A percentile compares a stretch with the other conserved stretches of the same genome.
Evolutionary conservation across 1,140 invertebrate genomes (phyloP).

Genomic region (Aphis gossypii): DNA sequence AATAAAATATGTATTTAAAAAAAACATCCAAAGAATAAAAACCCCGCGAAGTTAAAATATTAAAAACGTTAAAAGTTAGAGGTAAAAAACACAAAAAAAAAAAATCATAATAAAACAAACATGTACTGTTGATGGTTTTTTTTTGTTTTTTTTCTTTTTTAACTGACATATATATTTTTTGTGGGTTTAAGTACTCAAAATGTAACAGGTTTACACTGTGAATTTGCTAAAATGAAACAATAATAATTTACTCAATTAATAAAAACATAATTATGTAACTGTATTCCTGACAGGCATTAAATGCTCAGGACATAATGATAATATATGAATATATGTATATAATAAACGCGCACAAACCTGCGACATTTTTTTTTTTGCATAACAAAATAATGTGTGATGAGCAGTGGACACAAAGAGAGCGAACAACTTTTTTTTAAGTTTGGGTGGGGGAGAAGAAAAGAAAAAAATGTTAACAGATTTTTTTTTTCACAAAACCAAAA

Average conservation of each 20-base stretch:
- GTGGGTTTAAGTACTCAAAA: conserved; percentile 56
- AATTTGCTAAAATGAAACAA: conserved; percentile 57
- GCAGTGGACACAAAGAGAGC: conserved; percentile 56
- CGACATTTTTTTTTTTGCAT: conserved; percentile 30
- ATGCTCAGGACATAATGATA: conserved; percentile 49
- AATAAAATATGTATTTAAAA: conserved; percentile 57
- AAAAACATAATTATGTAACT: conserved; percentile 58
- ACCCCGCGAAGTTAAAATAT: conserved; percentile 56
- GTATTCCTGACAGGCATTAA: conserved; percentile 40
- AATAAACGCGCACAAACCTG: conserved; percentile 17
- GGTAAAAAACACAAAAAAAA: conserved; percentile 54
- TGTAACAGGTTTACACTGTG: conserved; percentile 58
- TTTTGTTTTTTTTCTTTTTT: conserved; percentile 37
- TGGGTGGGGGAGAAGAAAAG: conserved; percentile 33
- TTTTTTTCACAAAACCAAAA: neutral
- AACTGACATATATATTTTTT: conserved; percentile 2
- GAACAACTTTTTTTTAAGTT: conserved; percentile 21
- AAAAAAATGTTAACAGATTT: conserved; percentile 49
- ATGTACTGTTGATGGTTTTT: conserved; percentile 12
- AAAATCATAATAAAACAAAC: conserved; percentile 47
- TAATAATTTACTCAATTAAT: conserved; percentile 54
- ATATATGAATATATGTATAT: conserved; percentile 34
- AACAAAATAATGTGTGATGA: conserved; percentile 56
- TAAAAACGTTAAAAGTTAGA: conserved; percentile 56
- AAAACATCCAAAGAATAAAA: conserved; percentile 58